Conservation (phyloP, 2,888 invertebrate genomes). For the Lasioglossum calceatum region DNA sequence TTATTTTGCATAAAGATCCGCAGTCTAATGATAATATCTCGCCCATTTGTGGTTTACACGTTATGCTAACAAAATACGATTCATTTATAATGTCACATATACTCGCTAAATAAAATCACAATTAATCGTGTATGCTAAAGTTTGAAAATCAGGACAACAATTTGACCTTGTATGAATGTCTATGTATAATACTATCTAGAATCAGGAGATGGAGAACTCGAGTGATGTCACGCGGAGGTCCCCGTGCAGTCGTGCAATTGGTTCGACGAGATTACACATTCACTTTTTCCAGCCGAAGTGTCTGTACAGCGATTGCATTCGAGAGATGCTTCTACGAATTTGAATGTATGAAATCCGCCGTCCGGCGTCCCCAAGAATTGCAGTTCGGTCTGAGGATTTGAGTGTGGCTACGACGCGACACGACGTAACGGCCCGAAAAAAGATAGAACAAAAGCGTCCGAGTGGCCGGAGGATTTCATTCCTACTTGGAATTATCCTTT, state of each 20-base stretch:
- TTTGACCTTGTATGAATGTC: neutral
- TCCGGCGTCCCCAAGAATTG: slow-evolving; percentile 34
- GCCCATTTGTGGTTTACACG: too few species aligned
- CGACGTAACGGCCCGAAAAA: slow-evolving; percentile 41
- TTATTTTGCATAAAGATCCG: too few species aligned
- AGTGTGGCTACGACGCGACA: neutral
- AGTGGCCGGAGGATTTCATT: slow-evolving; percentile 50
- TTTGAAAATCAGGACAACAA: too few species aligned
- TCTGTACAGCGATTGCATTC: slow-evolving; percentile 23
- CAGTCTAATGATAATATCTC: too few species aligned
- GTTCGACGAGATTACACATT: neutral
- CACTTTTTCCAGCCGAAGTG: slow-evolving; percentile 18
- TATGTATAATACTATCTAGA: neutral
- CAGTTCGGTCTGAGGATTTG: slow-evolving; percentile 31
- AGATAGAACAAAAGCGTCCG: slow-evolving; percentile 43
- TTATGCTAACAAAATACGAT: too few species aligned
- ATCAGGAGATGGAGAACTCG: neutral
- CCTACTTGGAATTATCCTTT: slow-evolving; percentile 59
- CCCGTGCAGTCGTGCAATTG: neutral
- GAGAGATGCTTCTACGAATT: slow-evolving; percentile 33
- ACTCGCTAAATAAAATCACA: too few species aligned
- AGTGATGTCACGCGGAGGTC: neutral
- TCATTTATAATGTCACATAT: too few species aligned
- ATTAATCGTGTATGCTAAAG: too few species aligned
- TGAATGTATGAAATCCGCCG: slow-evolving; percentile 44